Percentiles rank a stretch among this genome's conserved stretches.
Evolutionary conservation across 2,888 invertebrate genomes (phyloP).

Genomic region (Lasioglossum leucozonium): DNA sequence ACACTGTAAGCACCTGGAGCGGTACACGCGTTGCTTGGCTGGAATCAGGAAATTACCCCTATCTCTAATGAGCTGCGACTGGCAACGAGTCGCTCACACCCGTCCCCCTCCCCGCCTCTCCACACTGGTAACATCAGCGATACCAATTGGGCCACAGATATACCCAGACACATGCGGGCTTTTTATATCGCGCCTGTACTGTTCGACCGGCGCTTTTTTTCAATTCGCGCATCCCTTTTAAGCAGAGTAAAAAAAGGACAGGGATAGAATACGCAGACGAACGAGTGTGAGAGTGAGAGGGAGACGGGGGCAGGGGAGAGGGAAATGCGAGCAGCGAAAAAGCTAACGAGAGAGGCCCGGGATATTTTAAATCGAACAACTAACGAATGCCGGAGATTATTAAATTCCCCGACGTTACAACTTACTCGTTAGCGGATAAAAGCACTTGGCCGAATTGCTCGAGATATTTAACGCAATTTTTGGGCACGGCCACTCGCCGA

Average conservation of each 20-base stretch:
- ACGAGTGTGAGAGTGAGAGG: not conserved
- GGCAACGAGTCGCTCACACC: slow-evolving; percentile 33
- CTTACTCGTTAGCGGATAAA: slow-evolving; percentile 50
- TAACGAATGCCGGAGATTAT: slow-evolving; percentile 29
- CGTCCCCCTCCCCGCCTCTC: not conserved
- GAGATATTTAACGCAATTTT: slow-evolving; percentile 50
- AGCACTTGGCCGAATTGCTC: slow-evolving; percentile 46
- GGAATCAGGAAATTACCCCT: slow-evolving; percentile 50
- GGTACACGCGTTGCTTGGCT: slow-evolving; percentile 14
- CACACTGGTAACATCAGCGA: not conserved
- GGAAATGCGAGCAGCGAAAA: not conserved
- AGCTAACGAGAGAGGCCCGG: not conserved
- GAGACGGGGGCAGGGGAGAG: too few relatives aligned
- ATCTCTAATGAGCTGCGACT: slow-evolving; percentile 56
- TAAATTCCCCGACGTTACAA: slow-evolving; percentile 41
- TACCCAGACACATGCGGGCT: slow-evolving; percentile 26
- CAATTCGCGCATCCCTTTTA: slow-evolving; percentile 9
- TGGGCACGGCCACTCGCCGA: not conserved
- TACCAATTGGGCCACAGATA: slow-evolving; percentile 17
- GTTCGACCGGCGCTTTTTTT: not conserved
- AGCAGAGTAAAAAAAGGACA: not conserved
- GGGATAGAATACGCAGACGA: not conserved
- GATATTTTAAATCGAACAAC: slow-evolving; percentile 40
- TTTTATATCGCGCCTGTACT: slow-evolving; percentile 12
- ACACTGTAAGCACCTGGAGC: slow-evolving; percentile 35